Evolutionary conservation across 2,113 vertebrate species (phyloP), one percentile per base, ranked within the genome.

Genomic region (Campylomormyrus numenius): DNA sequence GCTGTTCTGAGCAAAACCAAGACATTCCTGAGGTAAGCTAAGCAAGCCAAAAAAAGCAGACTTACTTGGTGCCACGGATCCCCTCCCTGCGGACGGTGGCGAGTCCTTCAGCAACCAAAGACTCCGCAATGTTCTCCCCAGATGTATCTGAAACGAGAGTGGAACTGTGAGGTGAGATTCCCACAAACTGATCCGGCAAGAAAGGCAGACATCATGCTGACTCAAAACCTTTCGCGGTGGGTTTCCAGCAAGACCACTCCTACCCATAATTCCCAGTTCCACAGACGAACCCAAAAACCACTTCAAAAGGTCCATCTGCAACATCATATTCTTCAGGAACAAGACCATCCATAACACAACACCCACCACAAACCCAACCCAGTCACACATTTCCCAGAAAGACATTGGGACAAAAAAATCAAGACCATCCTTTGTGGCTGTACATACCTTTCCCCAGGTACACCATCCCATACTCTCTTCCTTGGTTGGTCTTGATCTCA

Each of bases 101-200:
- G 19, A 99, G 93, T 0, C 98, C 98, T 89, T 99, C 98, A 0
- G 94, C 94, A 92, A 99, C 97, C 58, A 99, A 94, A 49, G 97
- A 96, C 89, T 99, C 98, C 0, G 98, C 98, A 1, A 99, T 97
- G 95, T 98, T 99, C 94, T 99, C 98, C 0, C 98, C 98, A 0
- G 93, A 95, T 4, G 96, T 97, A 94, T 99, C 98, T 99, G 92
- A 87, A 7, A 19, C 89, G 13, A 88, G 42, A 24, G 35, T 2
- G 15, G 11, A 66, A 35, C 15, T 1, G 11, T 15, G 13, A 48
- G 66, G 8, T 3, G 24, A 62, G 2, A 56, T 21, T 56, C 53
- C 5, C 19, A 11, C 27, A 74, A 74, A 74, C 27, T 31, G 66
- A 31, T n/a, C 11, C 11, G 1, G 48, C 9, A 19, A 49, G 24